These are phyloP conservation scores for Spodoptera frugiperda DNA, from an alignment of 1,140 invertebrate species.

Conservation along the genomic window DNA sequence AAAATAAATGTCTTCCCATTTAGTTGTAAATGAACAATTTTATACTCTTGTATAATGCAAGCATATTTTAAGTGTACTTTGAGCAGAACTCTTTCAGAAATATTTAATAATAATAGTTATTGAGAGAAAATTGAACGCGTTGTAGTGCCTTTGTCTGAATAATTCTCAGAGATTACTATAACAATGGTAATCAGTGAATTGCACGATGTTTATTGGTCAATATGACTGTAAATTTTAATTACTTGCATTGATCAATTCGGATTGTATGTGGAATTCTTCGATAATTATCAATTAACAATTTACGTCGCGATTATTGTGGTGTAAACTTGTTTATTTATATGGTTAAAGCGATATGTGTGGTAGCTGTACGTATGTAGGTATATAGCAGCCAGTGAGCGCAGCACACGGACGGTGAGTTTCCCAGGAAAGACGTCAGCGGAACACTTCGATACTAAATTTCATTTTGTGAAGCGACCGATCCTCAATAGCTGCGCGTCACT, in stretches of 20 bases:
- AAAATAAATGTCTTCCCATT: constrained; percentile 28
- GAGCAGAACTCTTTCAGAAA: background rate
- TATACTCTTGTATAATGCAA: constrained; percentile 2
- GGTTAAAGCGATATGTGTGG: background rate
- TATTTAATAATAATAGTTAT: background rate
- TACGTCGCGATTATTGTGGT: background rate
- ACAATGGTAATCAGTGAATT: constrained; percentile 18
- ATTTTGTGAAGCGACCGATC: constrained; percentile 57
- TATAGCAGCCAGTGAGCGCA: background rate
- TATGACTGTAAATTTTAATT: constrained; percentile 17
- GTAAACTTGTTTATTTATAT: background rate
- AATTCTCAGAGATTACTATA: background rate
- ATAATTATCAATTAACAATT: constrained; percentile 21
- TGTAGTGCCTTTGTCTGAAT: background rate
- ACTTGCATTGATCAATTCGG: constrained; percentile 1
- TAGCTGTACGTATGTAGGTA: background rate
- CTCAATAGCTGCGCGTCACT: constrained; percentile 54
- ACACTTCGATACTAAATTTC: constrained; percentile 60
- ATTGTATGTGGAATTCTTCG: background rate
- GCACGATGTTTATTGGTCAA: constrained; percentile 1
- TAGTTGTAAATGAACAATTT: constrained; percentile 1
- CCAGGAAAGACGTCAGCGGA: constrained; percentile 34
- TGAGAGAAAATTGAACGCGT: background rate
- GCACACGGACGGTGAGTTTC: constrained; percentile 14
- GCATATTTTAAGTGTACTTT: constrained; percentile 22